Base-by-base conservation (phyloP, 2,888 invertebrate species). In the Frankliniella intonsa region DNA sequence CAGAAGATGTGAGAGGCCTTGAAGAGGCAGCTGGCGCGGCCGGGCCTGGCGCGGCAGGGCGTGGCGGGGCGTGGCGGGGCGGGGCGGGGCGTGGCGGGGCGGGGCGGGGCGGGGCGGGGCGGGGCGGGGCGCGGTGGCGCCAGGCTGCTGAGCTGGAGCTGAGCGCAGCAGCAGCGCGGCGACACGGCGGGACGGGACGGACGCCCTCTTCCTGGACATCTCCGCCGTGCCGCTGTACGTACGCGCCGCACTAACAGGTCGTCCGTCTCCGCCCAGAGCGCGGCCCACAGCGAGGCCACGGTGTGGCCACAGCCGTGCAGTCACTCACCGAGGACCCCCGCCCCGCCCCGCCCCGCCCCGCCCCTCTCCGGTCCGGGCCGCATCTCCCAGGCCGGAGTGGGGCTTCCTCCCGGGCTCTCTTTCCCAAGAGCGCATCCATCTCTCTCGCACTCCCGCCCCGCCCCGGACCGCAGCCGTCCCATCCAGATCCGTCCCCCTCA, bases 91-190 rank as follows among this genome's bases (percentile, higher is more conserved):
- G n/a, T n/a, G 84, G 84, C 83, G 82, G 83, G 83, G 82, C 83
- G 83, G 83, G 82, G 81, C 82, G 81, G 83, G 83, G 83, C 83
- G 84, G 84, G 85, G 84, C 82, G 83, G 82, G 84, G 84, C 83
- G 82, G 83, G 83, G 82, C 83, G 83, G 83, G 82, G 81, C 82
- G 81, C 83, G 83, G 83, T 83, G 84, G 84, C 85, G 84, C 82
- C 83, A 81, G 84, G 3, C 38, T 17, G 38, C 65, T 25, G 76
- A 27, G 27, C 82, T 38, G 80, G 27, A 82, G 79, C 55, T 17
- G 55, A 14, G 55, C 17, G 9, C 55, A 55, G 38, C 38, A 38
- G 38, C 38, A 38, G 3, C 38, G 38, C 38, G 38, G 38, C 38
- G n/a, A n/a, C n/a, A n/a, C n/a, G n/a, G n/a, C n/a, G n/a, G n/a